Base-by-base conservation (phyloP, 2,113 vertebrate species). In the Rhea pennata region DNA sequence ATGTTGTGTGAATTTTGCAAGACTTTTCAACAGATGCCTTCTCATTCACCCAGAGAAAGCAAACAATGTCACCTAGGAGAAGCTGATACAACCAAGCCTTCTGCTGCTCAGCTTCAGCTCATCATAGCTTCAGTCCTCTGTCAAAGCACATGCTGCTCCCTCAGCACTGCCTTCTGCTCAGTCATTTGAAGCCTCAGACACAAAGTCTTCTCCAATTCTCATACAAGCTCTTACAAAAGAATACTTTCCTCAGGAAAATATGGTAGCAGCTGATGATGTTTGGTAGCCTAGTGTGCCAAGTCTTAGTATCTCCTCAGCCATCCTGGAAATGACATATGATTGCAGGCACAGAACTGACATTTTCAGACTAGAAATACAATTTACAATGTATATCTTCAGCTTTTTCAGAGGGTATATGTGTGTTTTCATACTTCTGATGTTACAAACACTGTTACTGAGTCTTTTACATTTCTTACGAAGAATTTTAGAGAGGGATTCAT, bases 41-140 rank as follows among this genome's bases (percentile, higher is more conserved):
- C 92, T 92, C 92, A 94, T 77, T 96, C 94, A 84, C 92, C 88
- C 90, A 93, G 87, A 69, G 89, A 96, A 87, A 96, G 90, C 94
- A 97, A 96, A 96, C 85, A 95, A 64, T 90, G 92, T 96, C 96
- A 95, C 94, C 91, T 95, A 69, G 80, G 77, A 95, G 58, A 91
- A 87, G 81, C 92, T 93, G 93, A 85, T 91, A 85, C 70, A 83
- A 59, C 39, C 59, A 58, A 94, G 74, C 85, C 92, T 90, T 94
- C 92, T 97, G 96, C 96, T 97, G 97, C 96, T 96, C 95, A 93
- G 94, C 92, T 76, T 31, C 96, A 93, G 93, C 93, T 95, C 66
- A 36, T 82, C 81, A 42, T 4, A 79, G 66, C 81, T n/a, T 20
- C 75, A 88, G 71, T 62, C 74, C 84, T 61, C 36, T 67, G 58